Percentiles rank a stretch among this genome's conserved stretches.
Evolutionary conservation across 2,113 vertebrate genomes (phyloP).

Genomic region (Plecotus auritus): DNA sequence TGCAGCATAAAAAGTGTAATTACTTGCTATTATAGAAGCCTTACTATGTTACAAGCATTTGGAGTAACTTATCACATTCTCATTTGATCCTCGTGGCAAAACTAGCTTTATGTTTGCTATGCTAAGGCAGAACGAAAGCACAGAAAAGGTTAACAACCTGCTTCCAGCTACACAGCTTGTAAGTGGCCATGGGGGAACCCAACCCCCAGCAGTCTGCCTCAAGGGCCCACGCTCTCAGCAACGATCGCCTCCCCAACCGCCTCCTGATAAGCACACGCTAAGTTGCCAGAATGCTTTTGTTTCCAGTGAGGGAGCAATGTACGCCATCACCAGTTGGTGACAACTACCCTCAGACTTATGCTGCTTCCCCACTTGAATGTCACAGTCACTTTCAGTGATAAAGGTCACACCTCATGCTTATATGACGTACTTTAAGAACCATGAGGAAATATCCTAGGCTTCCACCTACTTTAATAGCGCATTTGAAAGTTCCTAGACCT

Average conservation of each 20-base stretch:
- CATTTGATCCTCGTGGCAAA: neutral
- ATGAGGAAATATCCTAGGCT: neutral
- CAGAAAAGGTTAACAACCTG: neutral
- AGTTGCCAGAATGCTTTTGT: neutral
- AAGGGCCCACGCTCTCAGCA: fast-evolving
- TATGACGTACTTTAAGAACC: neutral
- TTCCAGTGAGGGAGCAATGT: neutral
- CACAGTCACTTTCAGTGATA: neutral
- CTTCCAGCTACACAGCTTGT: neutral
- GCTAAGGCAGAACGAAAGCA: neutral
- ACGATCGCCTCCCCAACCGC: fast-evolving
- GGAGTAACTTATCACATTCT: neutral
- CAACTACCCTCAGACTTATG: neutral
- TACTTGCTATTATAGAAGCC: neutral
- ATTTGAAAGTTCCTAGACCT: neutral
- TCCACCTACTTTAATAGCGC: neutral
- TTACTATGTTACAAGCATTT: neutral
- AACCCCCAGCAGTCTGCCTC: too few species aligned
- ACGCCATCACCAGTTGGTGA: neutral
- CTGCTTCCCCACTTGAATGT: neutral
- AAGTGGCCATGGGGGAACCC: neutral
- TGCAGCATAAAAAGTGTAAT: neutral
- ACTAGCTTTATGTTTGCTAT: neutral
- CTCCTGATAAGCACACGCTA: neutral
- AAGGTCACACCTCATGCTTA: neutral